Evolutionary conservation across 2,797 vertebrate genomes (phyloP).

Genomic region (Pseudochirops cupreus): DNA sequence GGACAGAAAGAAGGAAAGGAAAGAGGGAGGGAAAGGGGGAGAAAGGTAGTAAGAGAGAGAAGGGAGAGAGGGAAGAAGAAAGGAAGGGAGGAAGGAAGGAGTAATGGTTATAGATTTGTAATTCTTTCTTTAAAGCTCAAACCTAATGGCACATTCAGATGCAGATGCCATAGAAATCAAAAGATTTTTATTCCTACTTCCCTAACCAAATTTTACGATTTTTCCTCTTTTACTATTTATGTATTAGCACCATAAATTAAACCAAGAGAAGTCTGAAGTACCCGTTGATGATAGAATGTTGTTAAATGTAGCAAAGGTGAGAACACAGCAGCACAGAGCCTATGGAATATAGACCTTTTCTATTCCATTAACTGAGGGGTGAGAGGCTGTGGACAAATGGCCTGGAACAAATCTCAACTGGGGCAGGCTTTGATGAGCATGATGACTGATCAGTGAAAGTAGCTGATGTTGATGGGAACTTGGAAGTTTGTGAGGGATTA

Average conservation of each 20-base stretch:
- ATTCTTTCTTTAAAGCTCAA: background rate
- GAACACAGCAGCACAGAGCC: background rate
- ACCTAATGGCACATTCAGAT: too few species aligned
- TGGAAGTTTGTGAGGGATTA: background rate
- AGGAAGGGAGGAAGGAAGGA: background rate
- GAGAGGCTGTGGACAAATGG: background rate
- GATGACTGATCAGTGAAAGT: background rate
- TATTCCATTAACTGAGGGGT: background rate
- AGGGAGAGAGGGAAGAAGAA: too few species aligned
- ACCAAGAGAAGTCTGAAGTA: constrained; percentile 30
- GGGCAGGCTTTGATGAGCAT: background rate
- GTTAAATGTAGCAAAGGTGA: constrained; percentile 37
- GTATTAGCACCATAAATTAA: constrained; percentile 13
- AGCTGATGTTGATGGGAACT: background rate
- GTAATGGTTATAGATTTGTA: background rate
- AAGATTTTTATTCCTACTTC: background rate
- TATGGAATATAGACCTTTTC: background rate
- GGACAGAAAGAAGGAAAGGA: background rate
- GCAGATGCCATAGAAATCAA: background rate
- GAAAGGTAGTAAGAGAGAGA: too few species aligned
- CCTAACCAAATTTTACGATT: background rate
- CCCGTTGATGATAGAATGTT: background rate
- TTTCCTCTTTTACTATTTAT: constrained; percentile 8
- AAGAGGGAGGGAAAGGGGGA: background rate
- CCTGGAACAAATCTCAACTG: background rate